These are phyloP conservation scores for Myopa testacea DNA, from an alignment of 2,888 invertebrate species.

Conservation along the genomic window DNA sequence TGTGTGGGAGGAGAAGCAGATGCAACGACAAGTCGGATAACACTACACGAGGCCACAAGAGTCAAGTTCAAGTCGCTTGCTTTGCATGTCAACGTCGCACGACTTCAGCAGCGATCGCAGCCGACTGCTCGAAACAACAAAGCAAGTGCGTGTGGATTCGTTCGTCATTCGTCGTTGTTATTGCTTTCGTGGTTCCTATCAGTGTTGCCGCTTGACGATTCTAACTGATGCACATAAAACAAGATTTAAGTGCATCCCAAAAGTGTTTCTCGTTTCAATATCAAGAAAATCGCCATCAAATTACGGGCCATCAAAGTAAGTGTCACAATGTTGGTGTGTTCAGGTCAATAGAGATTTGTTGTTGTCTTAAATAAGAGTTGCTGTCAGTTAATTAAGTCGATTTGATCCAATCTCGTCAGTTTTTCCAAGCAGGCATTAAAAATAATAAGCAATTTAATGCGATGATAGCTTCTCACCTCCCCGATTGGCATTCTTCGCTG, in stretches of 20 bases:
- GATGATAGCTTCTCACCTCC: background rate
- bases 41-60: too few species aligned
- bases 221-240: too few species aligned
- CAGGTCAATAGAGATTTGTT: background rate
- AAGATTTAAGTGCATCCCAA: too few species aligned
- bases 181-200: background rate
- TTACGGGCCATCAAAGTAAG: background rate
- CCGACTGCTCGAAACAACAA: background rate
- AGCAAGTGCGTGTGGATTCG: background rate
- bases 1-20: too few species aligned
- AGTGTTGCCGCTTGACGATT: too few species aligned
- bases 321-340: too few species aligned
- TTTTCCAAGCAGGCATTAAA: background rate
- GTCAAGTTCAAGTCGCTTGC: background rate
- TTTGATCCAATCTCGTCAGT: background rate
- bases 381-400: background rate
- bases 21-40: too few species aligned
- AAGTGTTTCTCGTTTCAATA: background rate
- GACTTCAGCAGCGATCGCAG: background rate
- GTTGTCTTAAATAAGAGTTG: background rate
- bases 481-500: background rate
- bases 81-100: slow-evolving; percentile 12
- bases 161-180: background rate
- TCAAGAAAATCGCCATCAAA: background rate
- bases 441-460: background rate